Percentiles rank a stretch among this genome's conserved stretches.
phyloP scores from a whole-genome alignment of 2,888 invertebrate genomes.

The Antheraea yamamai region DNA sequence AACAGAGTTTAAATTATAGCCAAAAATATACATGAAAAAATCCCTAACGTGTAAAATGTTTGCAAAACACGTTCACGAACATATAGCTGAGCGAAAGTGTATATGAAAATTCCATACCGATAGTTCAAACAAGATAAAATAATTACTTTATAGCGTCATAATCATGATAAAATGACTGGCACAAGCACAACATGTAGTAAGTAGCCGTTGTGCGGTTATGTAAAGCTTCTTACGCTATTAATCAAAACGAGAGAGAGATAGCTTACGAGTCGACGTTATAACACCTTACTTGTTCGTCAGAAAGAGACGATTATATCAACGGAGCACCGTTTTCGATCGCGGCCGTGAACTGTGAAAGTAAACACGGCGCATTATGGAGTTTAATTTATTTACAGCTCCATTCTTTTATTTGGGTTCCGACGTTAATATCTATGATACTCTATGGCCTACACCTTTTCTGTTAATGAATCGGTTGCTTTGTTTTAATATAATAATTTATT shows the following conservation, averaged over 20 bases:
- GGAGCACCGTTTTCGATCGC: constrained; percentile 41
- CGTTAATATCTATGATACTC: constrained; percentile 17
- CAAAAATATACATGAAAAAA: too few relatives aligned
- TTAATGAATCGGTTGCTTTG: neutral
- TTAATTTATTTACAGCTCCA: constrained; percentile 49
- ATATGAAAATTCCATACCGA: constrained; percentile 27
- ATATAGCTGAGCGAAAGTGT: neutral
- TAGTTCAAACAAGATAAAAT: constrained; percentile 62
- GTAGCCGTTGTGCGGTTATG: constrained; percentile 60
- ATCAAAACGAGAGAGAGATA: constrained; percentile 61
- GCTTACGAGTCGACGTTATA: constrained; percentile 29
- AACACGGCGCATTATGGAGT: constrained; percentile 57
- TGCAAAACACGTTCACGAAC: neutral
- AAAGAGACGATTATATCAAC: constrained; percentile 41
- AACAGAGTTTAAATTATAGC: too few relatives aligned
- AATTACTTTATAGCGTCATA: constrained; percentile 69
- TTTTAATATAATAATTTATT: neutral
- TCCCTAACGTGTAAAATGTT: neutral
- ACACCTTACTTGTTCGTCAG: constrained; percentile 26
- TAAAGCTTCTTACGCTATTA: constrained; percentile 63
- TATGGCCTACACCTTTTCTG: constrained; percentile 12
- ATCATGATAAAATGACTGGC: constrained; percentile 65
- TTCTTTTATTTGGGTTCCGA: constrained; percentile 42
- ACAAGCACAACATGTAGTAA: constrained; percentile 58
- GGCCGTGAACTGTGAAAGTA: constrained; percentile 72